These are phyloP conservation scores for Spodoptera picta DNA, from an alignment of 2,888 invertebrate species.

Conservation along the genomic window DNA sequence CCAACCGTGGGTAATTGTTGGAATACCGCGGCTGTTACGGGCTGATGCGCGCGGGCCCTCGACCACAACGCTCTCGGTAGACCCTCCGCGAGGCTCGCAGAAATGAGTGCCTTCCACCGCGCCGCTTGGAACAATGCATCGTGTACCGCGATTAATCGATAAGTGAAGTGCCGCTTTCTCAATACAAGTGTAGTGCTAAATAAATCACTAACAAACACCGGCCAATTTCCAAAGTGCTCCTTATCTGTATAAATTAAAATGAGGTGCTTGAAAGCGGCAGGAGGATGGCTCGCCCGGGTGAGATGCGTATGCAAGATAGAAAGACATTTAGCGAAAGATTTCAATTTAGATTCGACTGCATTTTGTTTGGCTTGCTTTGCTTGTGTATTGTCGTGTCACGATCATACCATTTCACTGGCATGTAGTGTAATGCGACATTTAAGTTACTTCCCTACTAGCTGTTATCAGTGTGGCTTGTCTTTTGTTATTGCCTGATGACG, in stretches of 20 bases:
- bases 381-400: conserved; percentile 74
- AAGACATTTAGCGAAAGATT: conserved; percentile 79
- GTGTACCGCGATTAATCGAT: conserved; percentile 82
- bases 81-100: conserved; percentile 83
- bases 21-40: conserved; percentile 85
- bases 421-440: conserved; percentile 66
- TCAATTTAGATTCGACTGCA: conserved; percentile 82
- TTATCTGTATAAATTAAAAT: conserved; percentile 79
- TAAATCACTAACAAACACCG: conserved; percentile 73
- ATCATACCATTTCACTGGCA: conserved; percentile 70
- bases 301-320: conserved; percentile 80
- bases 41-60: conserved; percentile 85
- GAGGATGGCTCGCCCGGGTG: conserved; percentile 88
- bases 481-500: conserved; percentile 58
- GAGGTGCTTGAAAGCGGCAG: conserved; percentile 86
- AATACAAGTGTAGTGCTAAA: conserved; percentile 77
- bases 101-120: conserved; percentile 78
- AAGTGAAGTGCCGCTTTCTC: conserved; percentile 82
- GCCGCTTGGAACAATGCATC: conserved; percentile 77
- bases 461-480: conserved; percentile 64
- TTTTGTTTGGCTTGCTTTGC: conserved; percentile 79
- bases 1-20: conserved; percentile 85
- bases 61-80: conserved; percentile 79
- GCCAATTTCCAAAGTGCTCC: conserved; percentile 68
- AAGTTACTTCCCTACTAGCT: conserved; percentile 61